phyloP scores from a whole-genome alignment of 2,797 vertebrate species.

The Halcyon leucocephala region DNA sequence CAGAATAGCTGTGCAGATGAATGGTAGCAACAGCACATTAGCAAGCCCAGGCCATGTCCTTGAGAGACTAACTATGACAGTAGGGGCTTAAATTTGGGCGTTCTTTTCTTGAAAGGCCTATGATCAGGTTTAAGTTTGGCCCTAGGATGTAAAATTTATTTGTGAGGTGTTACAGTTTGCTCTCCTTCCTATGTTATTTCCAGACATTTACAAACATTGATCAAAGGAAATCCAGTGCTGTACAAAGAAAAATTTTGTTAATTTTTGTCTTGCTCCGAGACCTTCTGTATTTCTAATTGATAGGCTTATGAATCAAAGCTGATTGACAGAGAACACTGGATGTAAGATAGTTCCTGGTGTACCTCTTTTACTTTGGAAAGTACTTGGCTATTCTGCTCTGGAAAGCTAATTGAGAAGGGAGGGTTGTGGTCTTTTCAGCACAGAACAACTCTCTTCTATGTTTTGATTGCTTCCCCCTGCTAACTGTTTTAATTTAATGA shows the following conservation, averaged over 20 bases:
- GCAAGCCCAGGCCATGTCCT: background rate
- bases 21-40: background rate
- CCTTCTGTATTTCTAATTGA: background rate
- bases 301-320: background rate
- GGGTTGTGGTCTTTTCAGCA: background rate
- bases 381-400: background rate
- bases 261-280: background rate
- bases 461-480: background rate
- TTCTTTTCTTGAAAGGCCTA: background rate
- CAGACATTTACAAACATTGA: background rate
- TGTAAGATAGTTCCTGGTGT: background rate
- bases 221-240: background rate
- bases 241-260: background rate
- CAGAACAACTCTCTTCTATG: background rate
- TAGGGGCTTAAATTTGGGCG: background rate
- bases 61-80: background rate
- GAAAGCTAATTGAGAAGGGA: background rate
- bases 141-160: background rate
- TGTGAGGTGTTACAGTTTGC: background rate
- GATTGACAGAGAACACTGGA: background rate
- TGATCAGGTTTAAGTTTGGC: background rate
- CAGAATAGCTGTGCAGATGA: background rate
- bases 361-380: background rate
- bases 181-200: background rate
- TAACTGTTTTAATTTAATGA: background rate